Conservation (phyloP, 2,888 invertebrate species). For the Nematopogon swammerdamellus region DNA sequence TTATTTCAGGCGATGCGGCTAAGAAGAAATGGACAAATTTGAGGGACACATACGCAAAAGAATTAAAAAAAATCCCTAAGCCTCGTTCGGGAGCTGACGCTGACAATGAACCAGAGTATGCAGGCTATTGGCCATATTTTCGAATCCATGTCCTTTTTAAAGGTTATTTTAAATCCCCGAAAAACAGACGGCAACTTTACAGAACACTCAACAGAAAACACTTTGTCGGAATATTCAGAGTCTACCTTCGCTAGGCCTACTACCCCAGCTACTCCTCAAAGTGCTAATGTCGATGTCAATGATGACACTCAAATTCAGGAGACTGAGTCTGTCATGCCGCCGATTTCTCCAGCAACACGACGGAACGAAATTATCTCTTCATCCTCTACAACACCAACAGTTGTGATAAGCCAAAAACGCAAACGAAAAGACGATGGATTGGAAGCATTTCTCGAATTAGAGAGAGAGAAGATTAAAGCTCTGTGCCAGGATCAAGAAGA, state of each 20-base stretch:
- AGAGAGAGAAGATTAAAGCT: conserved; percentile 13
- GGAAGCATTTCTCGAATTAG: conserved; percentile 14
- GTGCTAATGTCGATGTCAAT: too few relatives aligned
- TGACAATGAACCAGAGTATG: conserved; percentile 7
- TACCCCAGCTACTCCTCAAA: conserved; percentile 9
- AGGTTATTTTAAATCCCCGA: conserved; percentile 7
- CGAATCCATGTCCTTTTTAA: conserved; percentile 9
- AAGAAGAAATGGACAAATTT: conserved; percentile 9
- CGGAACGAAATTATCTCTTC: too few relatives aligned
- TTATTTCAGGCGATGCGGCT: conserved; percentile 7
- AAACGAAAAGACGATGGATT: conserved; percentile 12
- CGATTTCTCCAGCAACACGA: too few relatives aligned
- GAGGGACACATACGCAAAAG: conserved; percentile 7
- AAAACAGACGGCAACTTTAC: conserved; percentile 8
- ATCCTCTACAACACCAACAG: conserved; percentile 14
- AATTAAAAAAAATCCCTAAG: conserved; percentile 7
- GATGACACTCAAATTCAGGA: too few relatives aligned
- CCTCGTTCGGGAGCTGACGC: conserved; percentile 7
- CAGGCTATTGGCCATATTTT: conserved; percentile 9
- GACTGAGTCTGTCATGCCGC: too few relatives aligned
- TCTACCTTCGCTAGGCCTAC: conserved; percentile 5
- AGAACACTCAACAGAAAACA: conserved; percentile 6
- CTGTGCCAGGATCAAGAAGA: conserved; percentile 13
- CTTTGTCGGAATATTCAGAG: conserved; percentile 7
- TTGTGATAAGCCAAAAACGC: too few relatives aligned